Evolutionary conservation across 2,797 vertebrate species (phyloP).

Genomic region (Hydrophis major): DNA sequence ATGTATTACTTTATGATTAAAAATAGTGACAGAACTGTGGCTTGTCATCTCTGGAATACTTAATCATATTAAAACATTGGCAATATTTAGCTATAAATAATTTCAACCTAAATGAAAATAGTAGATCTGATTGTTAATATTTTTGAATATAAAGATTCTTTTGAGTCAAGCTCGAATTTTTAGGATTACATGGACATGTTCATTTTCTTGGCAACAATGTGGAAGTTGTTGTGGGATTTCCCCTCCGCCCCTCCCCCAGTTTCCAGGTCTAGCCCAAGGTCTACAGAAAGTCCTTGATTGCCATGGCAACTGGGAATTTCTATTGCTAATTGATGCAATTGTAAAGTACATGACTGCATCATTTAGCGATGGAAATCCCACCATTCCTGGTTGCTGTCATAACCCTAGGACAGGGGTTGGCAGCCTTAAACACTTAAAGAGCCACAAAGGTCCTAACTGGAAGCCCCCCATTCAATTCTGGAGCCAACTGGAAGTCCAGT

Average conservation of each 20-base stretch:
- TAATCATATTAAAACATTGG: not conserved
- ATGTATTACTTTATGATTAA: not conserved
- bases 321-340: not conserved
- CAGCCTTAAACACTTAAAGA: too few species aligned
- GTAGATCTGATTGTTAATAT: not conserved
- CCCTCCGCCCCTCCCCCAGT: accelerated
- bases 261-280: not conserved
- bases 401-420: not conserved
- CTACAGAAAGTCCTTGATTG: not conserved
- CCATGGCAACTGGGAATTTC: not conserved
- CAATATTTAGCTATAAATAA: not conserved
- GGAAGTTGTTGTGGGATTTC: not conserved
- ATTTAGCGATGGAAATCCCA: not conserved
- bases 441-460: too few species aligned
- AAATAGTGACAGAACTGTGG: not conserved
- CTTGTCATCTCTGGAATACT: not conserved
- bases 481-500: too few species aligned
- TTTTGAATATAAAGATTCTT: not conserved
- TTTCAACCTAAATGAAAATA: not conserved
- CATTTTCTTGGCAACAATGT: not conserved
- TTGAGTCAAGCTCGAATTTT: not conserved
- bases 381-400: not conserved
- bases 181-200: not conserved
- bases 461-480: too few species aligned
- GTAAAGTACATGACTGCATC: not conserved